phyloP scores from a whole-genome alignment of 2,113 vertebrate genomes.

The Phaetusa simplex region DNA sequence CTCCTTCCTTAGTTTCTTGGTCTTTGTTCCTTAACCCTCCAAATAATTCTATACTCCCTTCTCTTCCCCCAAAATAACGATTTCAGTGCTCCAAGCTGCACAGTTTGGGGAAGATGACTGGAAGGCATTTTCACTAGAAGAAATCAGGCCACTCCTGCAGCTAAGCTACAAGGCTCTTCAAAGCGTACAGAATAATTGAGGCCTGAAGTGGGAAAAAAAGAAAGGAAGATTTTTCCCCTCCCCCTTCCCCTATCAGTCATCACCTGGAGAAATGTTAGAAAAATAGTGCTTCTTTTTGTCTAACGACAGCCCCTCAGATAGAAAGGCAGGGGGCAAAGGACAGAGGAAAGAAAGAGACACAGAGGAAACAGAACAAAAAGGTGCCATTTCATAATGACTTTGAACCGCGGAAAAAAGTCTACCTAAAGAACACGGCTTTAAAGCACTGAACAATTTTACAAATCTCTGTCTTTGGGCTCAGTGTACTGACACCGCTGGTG shows the following conservation, averaged over 20 bases:
- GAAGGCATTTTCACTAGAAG: conserved; percentile 42
- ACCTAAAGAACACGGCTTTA: background rate
- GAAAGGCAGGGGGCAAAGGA: conserved; percentile 9
- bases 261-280: conserved; percentile 12
- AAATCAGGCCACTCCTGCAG: conserved; percentile 44
- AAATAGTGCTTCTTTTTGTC: conserved; percentile 11
- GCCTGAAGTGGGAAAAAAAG: conserved; percentile 30
- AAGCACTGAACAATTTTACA: background rate
- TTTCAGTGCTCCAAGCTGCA: background rate
- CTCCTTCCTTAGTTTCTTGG: background rate
- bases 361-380: background rate
- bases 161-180: conserved; percentile 38
- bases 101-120: conserved; percentile 18
- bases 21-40: conserved; percentile 69
- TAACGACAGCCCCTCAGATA: background rate
- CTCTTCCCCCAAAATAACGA: conserved; percentile 60
- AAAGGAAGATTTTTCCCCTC: background rate
- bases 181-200: conserved; percentile 55
- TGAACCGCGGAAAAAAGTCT: background rate
- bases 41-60: conserved; percentile 37
- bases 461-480: background rate
- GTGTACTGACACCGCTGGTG: background rate
- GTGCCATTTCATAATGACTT: background rate
- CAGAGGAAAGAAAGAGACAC: conserved; percentile 11
- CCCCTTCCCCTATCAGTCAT: background rate